Conservation (phyloP, 2,888 invertebrate species). For the Allacma fusca region DNA sequence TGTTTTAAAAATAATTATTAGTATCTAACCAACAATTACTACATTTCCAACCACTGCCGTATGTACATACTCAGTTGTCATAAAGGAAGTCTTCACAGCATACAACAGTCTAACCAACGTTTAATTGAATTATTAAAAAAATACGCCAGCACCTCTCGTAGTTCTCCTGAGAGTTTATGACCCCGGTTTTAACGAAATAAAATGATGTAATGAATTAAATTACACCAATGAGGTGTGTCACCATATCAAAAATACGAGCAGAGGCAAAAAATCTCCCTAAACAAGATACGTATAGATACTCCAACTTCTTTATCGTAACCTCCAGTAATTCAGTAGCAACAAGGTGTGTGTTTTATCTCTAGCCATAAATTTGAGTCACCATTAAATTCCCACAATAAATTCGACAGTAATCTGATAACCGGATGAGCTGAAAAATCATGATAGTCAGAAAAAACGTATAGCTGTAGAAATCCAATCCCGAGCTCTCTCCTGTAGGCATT, state of each 20-base stretch:
- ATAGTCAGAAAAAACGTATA: not conserved
- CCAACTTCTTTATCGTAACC: not conserved
- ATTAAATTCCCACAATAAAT: conserved; percentile 20
- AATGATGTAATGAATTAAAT: conserved; percentile 16
- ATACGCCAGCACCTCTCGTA: not conserved
- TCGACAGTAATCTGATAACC: not conserved
- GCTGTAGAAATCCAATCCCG: not conserved
- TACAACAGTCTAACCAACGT: no score
- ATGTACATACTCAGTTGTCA: no score
- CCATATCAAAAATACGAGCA: not conserved
- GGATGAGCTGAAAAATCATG: not conserved
- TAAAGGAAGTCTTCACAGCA: no score
- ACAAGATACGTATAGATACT: not conserved
- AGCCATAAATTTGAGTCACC: not conserved
- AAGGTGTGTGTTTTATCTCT: conserved; percentile 24
- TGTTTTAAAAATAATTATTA: no score
- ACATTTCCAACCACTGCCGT: no score
- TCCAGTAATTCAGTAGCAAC: conserved; percentile 32
- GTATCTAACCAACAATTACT: no score
- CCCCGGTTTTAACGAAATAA: not conserved
- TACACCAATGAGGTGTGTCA: conserved; percentile 34
- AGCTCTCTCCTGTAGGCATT: no score
- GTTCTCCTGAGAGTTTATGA: not conserved
- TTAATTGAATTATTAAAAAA: not conserved
- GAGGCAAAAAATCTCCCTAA: not conserved